phyloP scores from a whole-genome alignment of 1,140 invertebrate genomes.

The Trachelipus rathkii region DNA sequence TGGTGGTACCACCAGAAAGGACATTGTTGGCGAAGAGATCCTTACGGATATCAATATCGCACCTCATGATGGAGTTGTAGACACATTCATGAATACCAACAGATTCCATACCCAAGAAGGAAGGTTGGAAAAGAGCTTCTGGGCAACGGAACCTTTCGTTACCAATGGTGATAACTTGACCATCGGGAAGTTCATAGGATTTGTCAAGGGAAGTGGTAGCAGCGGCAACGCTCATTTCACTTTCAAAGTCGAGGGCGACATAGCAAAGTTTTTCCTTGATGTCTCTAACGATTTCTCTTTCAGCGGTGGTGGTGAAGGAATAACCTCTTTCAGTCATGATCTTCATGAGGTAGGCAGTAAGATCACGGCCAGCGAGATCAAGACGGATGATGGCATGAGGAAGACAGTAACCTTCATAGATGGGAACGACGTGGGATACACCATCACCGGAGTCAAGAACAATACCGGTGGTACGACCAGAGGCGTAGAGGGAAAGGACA shows the following conservation, averaged over 20 bases:
- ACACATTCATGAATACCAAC: constrained; percentile 69
- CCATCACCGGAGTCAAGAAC: constrained; percentile 88
- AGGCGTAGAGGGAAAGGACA: constrained; percentile 84
- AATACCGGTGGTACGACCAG: constrained; percentile 90
- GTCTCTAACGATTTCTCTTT: constrained; percentile 85
- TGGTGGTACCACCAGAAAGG: constrained; percentile 63
- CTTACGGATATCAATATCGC: constrained; percentile 58
- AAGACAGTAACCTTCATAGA: constrained; percentile 53
- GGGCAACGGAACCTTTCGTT: constrained; percentile 63
- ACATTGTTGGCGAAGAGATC: constrained; percentile 77
- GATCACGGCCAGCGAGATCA: constrained; percentile 80
- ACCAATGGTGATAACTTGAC: constrained; percentile 66
- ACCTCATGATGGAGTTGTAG: constrained; percentile 81
- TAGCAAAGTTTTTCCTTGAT: constrained; percentile 91
- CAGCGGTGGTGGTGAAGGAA: constrained; percentile 59
- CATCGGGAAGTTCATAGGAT: constrained; percentile 76
- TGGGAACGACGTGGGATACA: constrained; percentile 67
- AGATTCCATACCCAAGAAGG: constrained; percentile 79
- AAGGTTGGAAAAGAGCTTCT: constrained; percentile 57
- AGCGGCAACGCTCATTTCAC: constrained; percentile 77
- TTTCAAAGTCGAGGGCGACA: constrained; percentile 85
- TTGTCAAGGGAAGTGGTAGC: constrained; percentile 73
- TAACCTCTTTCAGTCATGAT: constrained; percentile 74
- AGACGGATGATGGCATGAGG: constrained; percentile 72
- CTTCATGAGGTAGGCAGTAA: constrained; percentile 87